phyloP scores from a whole-genome alignment of 2,797 vertebrate genomes.

The Selene dorsalis region DNA sequence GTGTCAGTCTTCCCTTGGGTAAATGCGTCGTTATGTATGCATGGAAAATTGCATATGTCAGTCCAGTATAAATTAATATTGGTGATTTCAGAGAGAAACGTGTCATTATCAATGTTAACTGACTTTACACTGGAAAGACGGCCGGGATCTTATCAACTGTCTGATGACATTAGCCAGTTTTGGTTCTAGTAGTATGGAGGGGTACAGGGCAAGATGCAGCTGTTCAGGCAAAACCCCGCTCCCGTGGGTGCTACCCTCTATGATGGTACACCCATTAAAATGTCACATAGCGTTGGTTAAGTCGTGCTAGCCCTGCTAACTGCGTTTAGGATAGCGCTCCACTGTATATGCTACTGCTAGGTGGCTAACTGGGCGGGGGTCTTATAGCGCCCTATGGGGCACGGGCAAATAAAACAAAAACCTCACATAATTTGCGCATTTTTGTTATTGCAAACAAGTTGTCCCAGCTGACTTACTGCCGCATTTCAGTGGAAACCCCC shows the following conservation, averaged over 20 bases:
- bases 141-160: not conserved
- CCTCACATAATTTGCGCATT: rapidly evolving
- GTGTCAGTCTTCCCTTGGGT: not conserved
- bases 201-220: rapidly evolving
- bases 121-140: not conserved
- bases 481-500: not conserved
- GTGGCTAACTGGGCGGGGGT: slow-evolving; percentile 41
- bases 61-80: not conserved
- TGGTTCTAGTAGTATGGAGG: not conserved
- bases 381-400: not conserved
- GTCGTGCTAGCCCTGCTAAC: not conserved
- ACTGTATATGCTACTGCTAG: not conserved
- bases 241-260: too few species aligned
- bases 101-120: not conserved
- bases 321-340: too few species aligned
- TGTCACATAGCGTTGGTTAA: not conserved
- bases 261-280: not conserved
- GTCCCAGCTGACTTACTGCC: rapidly evolving
- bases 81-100: not conserved
- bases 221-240: not conserved
- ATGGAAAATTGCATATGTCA: not conserved
- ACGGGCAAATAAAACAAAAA: not conserved
- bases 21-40: not conserved
- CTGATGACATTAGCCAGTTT: not conserved
- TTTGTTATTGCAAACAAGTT: rapidly evolving